Conservation (phyloP, 2,113 vertebrate genomes). For the Leptobrachium ailaonicum region DNA sequence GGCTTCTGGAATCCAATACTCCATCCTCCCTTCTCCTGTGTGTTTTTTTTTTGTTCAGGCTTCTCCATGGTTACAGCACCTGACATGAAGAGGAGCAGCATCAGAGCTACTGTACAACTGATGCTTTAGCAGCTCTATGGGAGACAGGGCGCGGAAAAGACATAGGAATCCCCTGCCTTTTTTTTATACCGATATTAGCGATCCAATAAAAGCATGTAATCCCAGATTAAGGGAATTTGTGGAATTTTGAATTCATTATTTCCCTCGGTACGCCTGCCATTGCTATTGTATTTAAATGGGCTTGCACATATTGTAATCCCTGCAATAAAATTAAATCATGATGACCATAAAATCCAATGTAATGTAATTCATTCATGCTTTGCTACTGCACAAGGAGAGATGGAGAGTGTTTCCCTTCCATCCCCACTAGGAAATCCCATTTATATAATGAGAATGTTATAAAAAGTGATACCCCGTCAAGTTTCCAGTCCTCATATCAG, state of each 20-base stretch:
- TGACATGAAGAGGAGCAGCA: conserved; percentile 25
- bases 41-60: conserved; percentile 40
- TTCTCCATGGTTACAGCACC: conserved; percentile 46
- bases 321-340: conserved; percentile 9
- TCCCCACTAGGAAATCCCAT: conserved; percentile 18
- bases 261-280: not conserved
- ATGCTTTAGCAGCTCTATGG: not conserved
- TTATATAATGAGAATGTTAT: conserved; percentile 14
- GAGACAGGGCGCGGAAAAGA: conserved; percentile 2
- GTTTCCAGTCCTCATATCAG: not conserved
- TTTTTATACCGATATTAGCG: not conserved
- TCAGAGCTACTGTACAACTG: conserved; percentile 17
- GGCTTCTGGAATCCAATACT: conserved; percentile 38
- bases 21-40: conserved; percentile 28
- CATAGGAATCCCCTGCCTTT: conserved; percentile 28
- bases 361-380: not conserved
- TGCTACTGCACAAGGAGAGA: not conserved
- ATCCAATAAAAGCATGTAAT: not conserved
- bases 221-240: not conserved
- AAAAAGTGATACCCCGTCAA: not conserved
- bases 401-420: not conserved
- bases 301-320: not conserved
- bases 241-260: not conserved
- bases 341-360: not conserved
- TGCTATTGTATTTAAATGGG: not conserved